phyloP scores from a whole-genome alignment of 2,888 invertebrate genomes.

The Trissonchulus sp. region DNA sequence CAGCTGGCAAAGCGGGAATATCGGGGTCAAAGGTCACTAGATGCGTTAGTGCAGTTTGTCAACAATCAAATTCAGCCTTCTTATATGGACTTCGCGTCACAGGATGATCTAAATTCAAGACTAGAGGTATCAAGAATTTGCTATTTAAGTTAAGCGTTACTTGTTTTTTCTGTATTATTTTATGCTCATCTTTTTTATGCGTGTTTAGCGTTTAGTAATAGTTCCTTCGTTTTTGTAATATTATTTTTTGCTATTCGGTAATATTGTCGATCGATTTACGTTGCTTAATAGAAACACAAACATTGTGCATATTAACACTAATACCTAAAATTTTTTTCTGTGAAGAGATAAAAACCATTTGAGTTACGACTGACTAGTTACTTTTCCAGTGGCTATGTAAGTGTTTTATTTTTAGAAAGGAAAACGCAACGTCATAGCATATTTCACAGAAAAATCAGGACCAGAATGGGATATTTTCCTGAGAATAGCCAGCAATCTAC shows the following conservation, averaged over 20 bases:
- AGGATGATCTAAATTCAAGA: slow-evolving; percentile 65
- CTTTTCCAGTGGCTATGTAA: no score
- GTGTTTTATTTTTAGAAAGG: slow-evolving; percentile 55
- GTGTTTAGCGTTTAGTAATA: no score
- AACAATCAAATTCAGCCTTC: slow-evolving; percentile 80
- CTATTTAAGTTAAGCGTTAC: slow-evolving; percentile 34
- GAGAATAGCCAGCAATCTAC: slow-evolving; percentile 73
- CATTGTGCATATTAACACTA: no score
- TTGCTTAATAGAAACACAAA: no score
- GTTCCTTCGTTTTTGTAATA: no score
- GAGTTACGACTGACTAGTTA: no score
- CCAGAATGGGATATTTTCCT: slow-evolving; percentile 70
- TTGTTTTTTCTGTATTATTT: slow-evolving; percentile 30
- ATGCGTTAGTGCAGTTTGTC: slow-evolving; percentile 81
- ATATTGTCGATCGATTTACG: no score
- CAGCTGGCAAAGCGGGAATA: slow-evolving; percentile 57
- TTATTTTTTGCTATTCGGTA: no score
- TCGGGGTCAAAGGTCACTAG: slow-evolving; percentile 71
- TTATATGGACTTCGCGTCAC: slow-evolving; percentile 67
- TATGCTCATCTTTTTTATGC: no score
- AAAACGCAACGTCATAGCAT: slow-evolving; percentile 61
- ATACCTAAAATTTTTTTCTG: no score
- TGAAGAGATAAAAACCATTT: no score
- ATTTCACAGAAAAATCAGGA: slow-evolving; percentile 62
- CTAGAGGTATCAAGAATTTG: slow-evolving; percentile 64